Conservation (phyloP, 2,113 vertebrate species). For the Lepidothrix coronata region DNA sequence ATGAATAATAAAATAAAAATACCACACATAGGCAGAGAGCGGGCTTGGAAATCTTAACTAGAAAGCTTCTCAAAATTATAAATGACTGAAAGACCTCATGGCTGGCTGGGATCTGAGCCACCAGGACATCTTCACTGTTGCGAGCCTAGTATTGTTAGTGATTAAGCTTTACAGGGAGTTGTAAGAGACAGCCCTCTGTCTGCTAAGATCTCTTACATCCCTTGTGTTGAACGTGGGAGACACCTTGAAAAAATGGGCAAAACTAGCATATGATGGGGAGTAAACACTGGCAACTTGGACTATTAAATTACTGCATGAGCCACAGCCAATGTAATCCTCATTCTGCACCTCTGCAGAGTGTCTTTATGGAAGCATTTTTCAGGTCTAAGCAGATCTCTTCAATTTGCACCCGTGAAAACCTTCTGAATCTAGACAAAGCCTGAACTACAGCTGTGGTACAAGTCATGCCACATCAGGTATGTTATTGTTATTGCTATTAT, state of each 20-base stretch:
- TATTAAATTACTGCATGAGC: neutral
- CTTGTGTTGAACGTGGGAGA: neutral
- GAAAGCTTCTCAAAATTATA: neutral
- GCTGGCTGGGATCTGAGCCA: neutral
- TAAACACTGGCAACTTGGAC: neutral
- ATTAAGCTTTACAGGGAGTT: neutral
- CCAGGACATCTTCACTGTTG: neutral
- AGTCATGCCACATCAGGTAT: neutral
- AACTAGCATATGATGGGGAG: fast-evolving
- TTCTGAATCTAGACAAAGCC: neutral
- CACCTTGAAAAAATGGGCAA: neutral
- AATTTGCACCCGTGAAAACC: neutral
- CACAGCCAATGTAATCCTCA: neutral
- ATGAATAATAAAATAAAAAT: slow-evolving; percentile 3
- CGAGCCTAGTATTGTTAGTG: neutral
- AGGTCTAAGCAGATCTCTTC: neutral
- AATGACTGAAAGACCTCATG: neutral
- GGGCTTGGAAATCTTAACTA: neutral
- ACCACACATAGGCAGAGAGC: neutral
- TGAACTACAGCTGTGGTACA: neutral
- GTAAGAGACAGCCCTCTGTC: neutral
- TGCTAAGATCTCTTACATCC: neutral
- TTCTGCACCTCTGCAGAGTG: neutral
- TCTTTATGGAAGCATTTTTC: neutral
- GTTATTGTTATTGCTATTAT: neutral